A percentile compares a stretch with the other conserved stretches of the same genome.
phyloP scores from a whole-genome alignment of 2,113 vertebrate species.

The Elachura formosa region DNA sequence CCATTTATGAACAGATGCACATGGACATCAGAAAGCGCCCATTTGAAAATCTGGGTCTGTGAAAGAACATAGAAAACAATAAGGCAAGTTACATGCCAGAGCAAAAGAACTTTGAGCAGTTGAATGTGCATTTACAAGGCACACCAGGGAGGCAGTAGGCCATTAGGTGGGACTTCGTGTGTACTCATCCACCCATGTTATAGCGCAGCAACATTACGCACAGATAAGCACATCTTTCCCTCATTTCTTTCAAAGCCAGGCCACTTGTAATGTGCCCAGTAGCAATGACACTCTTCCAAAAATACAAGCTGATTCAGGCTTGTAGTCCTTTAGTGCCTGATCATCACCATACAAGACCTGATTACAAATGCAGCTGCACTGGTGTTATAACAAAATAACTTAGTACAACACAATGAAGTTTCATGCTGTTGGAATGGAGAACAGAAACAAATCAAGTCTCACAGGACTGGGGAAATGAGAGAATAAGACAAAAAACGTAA shows the following conservation, averaged over 20 bases:
- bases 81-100: background rate
- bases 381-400: background rate
- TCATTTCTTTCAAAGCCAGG: background rate
- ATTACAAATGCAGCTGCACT: background rate
- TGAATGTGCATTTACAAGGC: background rate
- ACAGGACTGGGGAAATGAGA: background rate
- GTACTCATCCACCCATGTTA: accelerated
- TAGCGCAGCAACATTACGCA: background rate
- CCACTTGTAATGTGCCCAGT: background rate
- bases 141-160: background rate
- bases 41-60: background rate
- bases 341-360: background rate
- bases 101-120: background rate
- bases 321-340: background rate
- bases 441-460: background rate
- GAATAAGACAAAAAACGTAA: background rate
- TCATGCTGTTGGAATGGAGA: background rate
- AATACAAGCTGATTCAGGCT: background rate
- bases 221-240: background rate
- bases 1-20: background rate
- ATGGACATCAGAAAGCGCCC: background rate
- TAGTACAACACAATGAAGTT: background rate
- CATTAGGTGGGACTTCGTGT: background rate
- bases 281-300: background rate
- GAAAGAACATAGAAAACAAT: background rate